phyloP scores from a whole-genome alignment of 2,113 vertebrate species.

The Embiotoca jacksoni region DNA sequence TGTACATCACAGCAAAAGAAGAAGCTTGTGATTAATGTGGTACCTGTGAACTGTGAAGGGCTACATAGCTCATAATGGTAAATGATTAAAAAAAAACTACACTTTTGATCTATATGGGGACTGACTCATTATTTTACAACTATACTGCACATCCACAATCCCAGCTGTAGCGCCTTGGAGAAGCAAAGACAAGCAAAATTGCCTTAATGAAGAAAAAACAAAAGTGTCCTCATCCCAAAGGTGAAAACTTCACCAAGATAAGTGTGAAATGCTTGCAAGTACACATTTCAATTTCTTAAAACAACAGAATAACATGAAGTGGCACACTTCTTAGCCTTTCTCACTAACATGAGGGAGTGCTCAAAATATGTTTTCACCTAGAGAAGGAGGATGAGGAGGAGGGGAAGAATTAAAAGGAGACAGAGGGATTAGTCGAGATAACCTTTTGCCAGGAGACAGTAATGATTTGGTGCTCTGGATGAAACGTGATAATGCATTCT shows the following conservation, averaged over 20 bases:
- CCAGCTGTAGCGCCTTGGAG: not conserved
- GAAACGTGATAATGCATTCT: too few species aligned
- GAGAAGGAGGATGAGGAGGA: too few species aligned
- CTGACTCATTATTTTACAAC: not conserved
- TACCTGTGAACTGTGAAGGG: not conserved
- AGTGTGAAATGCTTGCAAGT: not conserved
- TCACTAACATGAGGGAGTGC: too few species aligned
- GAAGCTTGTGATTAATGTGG: constrained; percentile 25
- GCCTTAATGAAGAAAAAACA: not conserved
- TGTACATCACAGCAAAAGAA: constrained; percentile 55
- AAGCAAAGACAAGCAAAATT: not conserved
- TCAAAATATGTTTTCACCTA: too few species aligned
- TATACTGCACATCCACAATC: not conserved
- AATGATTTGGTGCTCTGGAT: too few species aligned
- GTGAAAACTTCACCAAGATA: not conserved
- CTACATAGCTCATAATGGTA: constrained; percentile 9
- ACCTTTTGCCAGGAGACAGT: too few species aligned
- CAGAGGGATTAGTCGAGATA: too few species aligned
- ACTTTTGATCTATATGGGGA: not conserved
- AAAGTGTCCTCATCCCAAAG: not conserved
- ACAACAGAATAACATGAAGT: constrained; percentile 1
- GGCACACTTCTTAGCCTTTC: constrained; percentile 1
- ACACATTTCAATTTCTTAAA: not conserved
- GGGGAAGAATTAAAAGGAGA: too few species aligned
- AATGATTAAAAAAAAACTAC: not conserved